Base-by-base conservation (phyloP, 2,888 invertebrate genomes). In the Tetranychus piercei region DNA sequence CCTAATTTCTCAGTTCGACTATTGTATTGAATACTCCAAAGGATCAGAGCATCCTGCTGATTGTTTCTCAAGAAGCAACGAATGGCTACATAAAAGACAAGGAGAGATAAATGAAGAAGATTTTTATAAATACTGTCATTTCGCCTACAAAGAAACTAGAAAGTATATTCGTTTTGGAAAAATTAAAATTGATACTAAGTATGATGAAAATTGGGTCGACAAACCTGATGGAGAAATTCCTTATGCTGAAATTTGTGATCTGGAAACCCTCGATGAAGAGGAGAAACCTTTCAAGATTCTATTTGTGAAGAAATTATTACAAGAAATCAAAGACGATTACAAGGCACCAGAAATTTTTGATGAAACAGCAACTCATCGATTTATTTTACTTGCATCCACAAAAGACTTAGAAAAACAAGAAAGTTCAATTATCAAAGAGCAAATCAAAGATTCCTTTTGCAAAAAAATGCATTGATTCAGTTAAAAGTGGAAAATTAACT, bases 231-330 rank as follows among this genome's bases (percentile, higher is more conserved):
- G 1, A 3, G 45, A 45, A 3, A 15, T 15, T 34, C 34, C 34
- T 4, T 0, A 34, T 34, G 34, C 34, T 34, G 34, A 34, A 0
- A 3, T 5, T 5, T 34, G 34, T 34, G 34, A 34, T 34, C 3
- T 34, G 4, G 34, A 34, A 34, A 5, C 34, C 0, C 34, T 34
- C 34, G 34, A 34, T 0, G 34, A 34, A 34, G 34, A 3, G 5
- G 1, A 3, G 0, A 34, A 3, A 3, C 34, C 34, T 4, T 34
- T 34, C 4, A 34, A 34, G 5, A 0, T 34, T 0, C 0, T n/a
- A n/a, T n/a, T n/a, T n/a, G n/a, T n/a, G n/a, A n/a, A n/a, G n/a
- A n/a, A n/a, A n/a, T n/a, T n/a, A n/a, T n/a, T n/a, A n/a, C n/a
- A n/a, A n/a, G n/a, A n/a, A n/a, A n/a, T n/a, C n/a, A n/a, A n/a